phyloP scores from a whole-genome alignment of 2,113 vertebrate genomes.

The Forbesichthys agassizii region DNA sequence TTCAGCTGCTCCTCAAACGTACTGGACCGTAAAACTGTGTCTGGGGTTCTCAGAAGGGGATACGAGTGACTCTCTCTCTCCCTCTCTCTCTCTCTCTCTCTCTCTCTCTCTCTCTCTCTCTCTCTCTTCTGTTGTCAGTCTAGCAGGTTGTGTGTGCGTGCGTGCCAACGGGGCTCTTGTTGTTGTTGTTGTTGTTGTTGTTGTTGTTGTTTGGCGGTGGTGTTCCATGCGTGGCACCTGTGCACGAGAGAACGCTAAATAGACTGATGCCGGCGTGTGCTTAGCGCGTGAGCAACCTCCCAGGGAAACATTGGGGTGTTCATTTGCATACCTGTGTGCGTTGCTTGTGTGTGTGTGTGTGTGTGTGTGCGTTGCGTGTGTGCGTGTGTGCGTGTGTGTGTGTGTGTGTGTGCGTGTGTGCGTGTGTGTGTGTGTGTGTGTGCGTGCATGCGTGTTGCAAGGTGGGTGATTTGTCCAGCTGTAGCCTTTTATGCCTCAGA shows the following conservation, averaged over 20 bases:
- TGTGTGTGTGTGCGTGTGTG: not conserved
- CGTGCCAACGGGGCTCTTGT: not conserved
- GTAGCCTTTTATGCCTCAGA: constrained; percentile 39
- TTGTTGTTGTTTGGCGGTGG: not conserved
- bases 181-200: not conserved
- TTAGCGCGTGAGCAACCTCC: constrained; percentile 30
- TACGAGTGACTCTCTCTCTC: too few relatives aligned
- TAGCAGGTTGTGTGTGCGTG: not conserved
- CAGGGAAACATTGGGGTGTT: not conserved
- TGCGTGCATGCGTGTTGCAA: constrained; percentile 31
- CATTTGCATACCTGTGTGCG: not conserved
- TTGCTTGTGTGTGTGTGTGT: not conserved
- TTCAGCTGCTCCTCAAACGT: too few relatives aligned
- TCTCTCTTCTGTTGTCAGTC: too few relatives aligned
- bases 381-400: not conserved
- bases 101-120: too few relatives aligned
- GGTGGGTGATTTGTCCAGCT: constrained; percentile 50
- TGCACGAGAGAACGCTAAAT: not conserved
- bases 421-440: constrained; percentile 11
- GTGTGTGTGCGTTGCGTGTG: constrained; percentile 16
- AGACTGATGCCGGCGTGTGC: not conserved
- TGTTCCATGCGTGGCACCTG: not conserved
- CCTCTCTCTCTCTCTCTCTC: too few relatives aligned
- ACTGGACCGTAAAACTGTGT: too few relatives aligned
- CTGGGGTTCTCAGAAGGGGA: too few relatives aligned